Base-by-base conservation (phyloP, 2,113 vertebrate species). In the Crotalus horridus region DNA sequence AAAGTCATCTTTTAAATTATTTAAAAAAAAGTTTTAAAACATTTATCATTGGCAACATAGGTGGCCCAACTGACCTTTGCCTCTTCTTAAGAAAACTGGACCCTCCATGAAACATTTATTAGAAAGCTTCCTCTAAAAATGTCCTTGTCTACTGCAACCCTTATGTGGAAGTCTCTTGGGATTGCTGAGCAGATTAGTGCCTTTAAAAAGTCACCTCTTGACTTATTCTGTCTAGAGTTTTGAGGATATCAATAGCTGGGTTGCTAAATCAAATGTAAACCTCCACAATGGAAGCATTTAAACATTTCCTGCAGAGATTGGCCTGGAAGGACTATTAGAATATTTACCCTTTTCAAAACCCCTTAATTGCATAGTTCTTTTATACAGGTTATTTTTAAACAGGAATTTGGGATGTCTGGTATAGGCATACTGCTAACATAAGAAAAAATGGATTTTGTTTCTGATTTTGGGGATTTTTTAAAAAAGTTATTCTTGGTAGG, bases 1-100 rank as follows among this genome's bases (percentile, higher is more conserved):
- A 39, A 94, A 86, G 64, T 17, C 85, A 92, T 94, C 89, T 12
- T 29, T 56, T 95, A 91, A 93, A 95, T 93, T 86, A 94, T 93
- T 95, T 9, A 0, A 0, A 91, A 55, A 55, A 39, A 21, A 0
- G 0, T 87, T 4, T 91, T 95, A 10, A 93, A 91, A 93, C 74
- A 92, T 89, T 89, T 55, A 64, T 93, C 29, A 81, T 23, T 55
- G 54, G 55, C 48, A 94, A 15, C 0, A 61, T 48, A 85, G 43
- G 61, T 8, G 0, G 11, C 15, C 39, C 46, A 89, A 26, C 26
- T 85, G 55, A 89, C 85, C 53, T 43, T 74, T 85, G 69, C 26
- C 51, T 21, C 51, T 91, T 46, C 0, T 0, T 91, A 88, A 92
- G 88, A 86, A 94, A 95, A 29, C 5, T 46, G 24, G 43, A 54